A percentile compares a stretch with the other conserved stretches of the same genome.
phyloP scores from a whole-genome alignment of 2,888 invertebrate genomes.

The Thelaira solivaga region DNA sequence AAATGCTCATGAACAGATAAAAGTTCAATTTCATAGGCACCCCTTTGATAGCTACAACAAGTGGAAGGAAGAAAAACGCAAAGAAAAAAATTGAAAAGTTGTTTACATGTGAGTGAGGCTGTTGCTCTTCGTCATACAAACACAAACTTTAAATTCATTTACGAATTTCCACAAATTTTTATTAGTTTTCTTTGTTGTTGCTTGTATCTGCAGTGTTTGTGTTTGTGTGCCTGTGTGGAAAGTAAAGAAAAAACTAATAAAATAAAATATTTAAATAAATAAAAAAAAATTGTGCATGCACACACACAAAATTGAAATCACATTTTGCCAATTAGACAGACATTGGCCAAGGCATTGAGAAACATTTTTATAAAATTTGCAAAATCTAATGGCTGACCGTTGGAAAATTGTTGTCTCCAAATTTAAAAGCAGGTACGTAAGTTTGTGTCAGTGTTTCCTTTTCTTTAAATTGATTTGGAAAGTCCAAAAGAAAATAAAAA shows the following conservation, averaged over 20 bases:
- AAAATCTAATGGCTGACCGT: constrained; percentile 67
- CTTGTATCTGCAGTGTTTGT: no score
- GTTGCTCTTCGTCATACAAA: no score
- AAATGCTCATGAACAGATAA: no score
- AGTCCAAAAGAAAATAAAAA: no score
- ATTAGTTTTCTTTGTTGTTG: no score
- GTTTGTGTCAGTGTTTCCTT: not conserved
- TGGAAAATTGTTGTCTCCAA: constrained; percentile 68
- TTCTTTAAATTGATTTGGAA: no score
- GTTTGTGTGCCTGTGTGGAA: not conserved
- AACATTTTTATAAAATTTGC: not conserved
- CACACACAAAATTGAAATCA: not conserved
- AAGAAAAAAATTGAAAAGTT: not conserved
- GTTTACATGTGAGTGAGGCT: no score
- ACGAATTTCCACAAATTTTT: no score
- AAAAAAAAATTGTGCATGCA: not conserved
- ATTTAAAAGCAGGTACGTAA: constrained; percentile 69
- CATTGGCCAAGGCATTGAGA: not conserved
- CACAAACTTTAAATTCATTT: no score
- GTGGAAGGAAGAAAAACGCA: not conserved
- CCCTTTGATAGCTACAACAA: not conserved
- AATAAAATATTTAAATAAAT: no score
- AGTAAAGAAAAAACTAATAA: not conserved
- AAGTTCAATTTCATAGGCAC: not conserved
- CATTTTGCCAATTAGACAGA: not conserved